Evolutionary conservation across 2,113 vertebrate species (phyloP), one percentile per base, ranked within the genome.

Genomic region (Syngnathus scovelli): DNA sequence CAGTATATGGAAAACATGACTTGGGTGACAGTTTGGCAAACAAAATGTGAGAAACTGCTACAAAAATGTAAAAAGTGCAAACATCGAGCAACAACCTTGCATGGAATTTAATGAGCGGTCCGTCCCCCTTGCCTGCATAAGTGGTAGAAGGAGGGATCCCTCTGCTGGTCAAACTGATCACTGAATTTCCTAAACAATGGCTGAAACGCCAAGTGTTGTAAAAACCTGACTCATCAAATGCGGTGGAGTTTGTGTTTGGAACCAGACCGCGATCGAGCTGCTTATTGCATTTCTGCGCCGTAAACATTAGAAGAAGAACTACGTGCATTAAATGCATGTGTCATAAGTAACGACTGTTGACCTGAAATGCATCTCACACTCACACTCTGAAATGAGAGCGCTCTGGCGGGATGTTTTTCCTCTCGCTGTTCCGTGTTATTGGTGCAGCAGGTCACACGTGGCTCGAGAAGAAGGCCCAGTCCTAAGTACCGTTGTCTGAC

Each of bases 291-390:
- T 67, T 66, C 61, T 70, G 62, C 39, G 64, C 15, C 54, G 66
- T 83, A 76, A 84, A 86, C 76, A 80, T 69, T 21, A 78, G 56
- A n/a, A 67, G 3, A 66, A 33, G 10, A 10, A 27, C 21, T 67
- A 59, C 58, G 59, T 62, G 48, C 70, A 54, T 37, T 59, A 48
- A 71, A 38, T 21, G 58, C 16, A 75, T 21, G 51, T 6, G 54
- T 55, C 66, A 11, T 46, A 69, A 72, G 9, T 64, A 81, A 79
- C 63, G 71, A 56, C 68, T 62, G 38, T 62, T 44, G 27, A 72
- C 68, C 66, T 87, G 85, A 89, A 90, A 90, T 85, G 81, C 39
- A 66, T 75, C 76, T 77, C 78, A 56, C 49, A 43, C 69, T 59
- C 36, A 67, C 46, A 51, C n/a, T 74, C 59, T 63, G 72, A 75